A percentile compares a stretch with the other conserved stretches of the same genome.
These are phyloP conservation scores for Meles meles DNA, from an alignment of 2,113 vertebrate species.

Conservation along the genomic window DNA sequence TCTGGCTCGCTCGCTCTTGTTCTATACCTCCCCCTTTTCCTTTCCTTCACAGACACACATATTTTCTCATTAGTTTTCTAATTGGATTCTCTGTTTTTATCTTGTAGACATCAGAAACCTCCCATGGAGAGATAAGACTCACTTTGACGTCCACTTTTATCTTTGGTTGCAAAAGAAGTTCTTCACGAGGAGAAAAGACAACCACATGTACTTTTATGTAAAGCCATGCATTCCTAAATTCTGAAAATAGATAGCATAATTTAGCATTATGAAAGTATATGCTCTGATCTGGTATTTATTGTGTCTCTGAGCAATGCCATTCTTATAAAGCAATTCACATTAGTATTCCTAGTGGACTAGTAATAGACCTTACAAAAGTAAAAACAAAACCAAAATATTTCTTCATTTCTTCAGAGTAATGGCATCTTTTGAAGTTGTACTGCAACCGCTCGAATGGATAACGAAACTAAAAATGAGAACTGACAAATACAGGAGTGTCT, in stretches of 20 bases:
- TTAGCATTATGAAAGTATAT: background rate
- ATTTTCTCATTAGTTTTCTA: background rate
- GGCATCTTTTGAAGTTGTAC: background rate
- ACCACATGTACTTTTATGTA: background rate
- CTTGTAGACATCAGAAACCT: background rate
- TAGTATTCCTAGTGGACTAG: background rate
- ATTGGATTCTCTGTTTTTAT: background rate
- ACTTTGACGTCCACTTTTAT: background rate
- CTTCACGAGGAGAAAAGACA: constrained; percentile 3
- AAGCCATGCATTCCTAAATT: background rate
- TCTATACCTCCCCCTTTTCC: background rate
- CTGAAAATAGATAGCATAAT: background rate
- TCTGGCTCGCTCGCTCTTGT: background rate
- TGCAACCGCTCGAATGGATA: background rate
- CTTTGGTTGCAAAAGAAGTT: constrained; percentile 26
- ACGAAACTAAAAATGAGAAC: constrained; percentile 1
- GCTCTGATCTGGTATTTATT: background rate
- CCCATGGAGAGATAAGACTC: background rate
- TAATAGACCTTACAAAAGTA: background rate
- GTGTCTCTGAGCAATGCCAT: background rate
- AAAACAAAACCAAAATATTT: constrained; percentile 10
- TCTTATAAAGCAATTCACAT: background rate
- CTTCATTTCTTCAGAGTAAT: constrained; percentile 34
- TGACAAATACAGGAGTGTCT: background rate
- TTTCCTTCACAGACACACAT: background rate